Evolutionary conservation across 2,797 vertebrate species (phyloP).

Genomic region (Anguilla obscura): DNA sequence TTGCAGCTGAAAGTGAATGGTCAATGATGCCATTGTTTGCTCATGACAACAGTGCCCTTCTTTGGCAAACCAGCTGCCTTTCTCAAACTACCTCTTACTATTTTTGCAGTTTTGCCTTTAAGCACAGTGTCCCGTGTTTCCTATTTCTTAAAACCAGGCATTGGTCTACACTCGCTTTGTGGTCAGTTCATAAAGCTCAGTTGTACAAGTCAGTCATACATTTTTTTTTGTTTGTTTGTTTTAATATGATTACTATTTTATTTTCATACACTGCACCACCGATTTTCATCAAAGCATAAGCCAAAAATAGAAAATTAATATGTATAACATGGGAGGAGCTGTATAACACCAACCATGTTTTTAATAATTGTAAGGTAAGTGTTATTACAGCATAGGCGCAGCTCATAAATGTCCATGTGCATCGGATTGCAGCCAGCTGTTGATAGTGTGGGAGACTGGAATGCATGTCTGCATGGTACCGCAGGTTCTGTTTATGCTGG

Average conservation of each 20-base stretch:
- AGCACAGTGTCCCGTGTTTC: neutral
- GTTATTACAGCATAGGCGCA: neutral
- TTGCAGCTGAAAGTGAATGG: conserved; percentile 47
- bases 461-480: conserved; percentile 23
- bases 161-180: neutral
- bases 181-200: neutral
- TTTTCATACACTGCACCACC: neutral
- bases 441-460: conserved; percentile 34
- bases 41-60: conserved; percentile 51
- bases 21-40: conserved; percentile 72
- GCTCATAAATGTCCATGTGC: neutral
- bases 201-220: too few relatives aligned
- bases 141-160: neutral
- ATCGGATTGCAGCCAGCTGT: neutral
- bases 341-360: neutral
- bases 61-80: conserved; percentile 40
- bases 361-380: neutral
- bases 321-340: neutral
- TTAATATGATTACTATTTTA: neutral
- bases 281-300: neutral
- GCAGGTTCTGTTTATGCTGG: neutral
- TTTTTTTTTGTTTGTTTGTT: neutral
- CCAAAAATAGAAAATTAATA: neutral
- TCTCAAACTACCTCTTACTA: conserved; percentile 27
- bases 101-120: neutral